Conservation (phyloP, 2,888 invertebrate species). For the Ennomos erosarius region DNA sequence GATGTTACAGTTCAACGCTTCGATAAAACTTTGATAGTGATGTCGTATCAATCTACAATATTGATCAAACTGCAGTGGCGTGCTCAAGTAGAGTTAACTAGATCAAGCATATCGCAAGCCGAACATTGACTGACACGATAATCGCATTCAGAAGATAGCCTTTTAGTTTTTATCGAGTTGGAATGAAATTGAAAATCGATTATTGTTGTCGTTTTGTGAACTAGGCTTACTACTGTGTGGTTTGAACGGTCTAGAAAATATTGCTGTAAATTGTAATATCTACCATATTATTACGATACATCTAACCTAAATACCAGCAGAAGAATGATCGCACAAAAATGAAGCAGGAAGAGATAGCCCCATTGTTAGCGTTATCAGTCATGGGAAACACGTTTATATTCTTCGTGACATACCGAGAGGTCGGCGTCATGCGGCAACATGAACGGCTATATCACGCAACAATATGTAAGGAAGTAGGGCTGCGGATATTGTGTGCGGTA, state of each 20-base stretch:
- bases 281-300: not conserved
- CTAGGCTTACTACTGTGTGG: too few relatives aligned
- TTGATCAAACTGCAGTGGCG: slow-evolving; percentile 73
- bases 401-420: slow-evolving; percentile 26
- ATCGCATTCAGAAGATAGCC: slow-evolving; percentile 55
- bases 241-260: too few relatives aligned
- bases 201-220: not conserved
- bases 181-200: slow-evolving; percentile 27
- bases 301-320: slow-evolving; percentile 12
- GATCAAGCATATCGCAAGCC: slow-evolving; percentile 59
- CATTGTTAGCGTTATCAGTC: slow-evolving; percentile 22
- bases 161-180: slow-evolving; percentile 35
- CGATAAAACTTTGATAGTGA: slow-evolving; percentile 20
- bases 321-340: slow-evolving; percentile 16
- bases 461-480: slow-evolving; percentile 20
- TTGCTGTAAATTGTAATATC: too few relatives aligned
- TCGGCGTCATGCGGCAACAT: slow-evolving; percentile 13
- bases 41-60: slow-evolving; percentile 42
- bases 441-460: slow-evolving; percentile 18
- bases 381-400: slow-evolving; percentile 33
- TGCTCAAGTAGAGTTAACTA: slow-evolving; percentile 56
- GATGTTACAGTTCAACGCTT: slow-evolving; percentile 30
- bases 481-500: slow-evolving; percentile 3
- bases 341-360: slow-evolving; percentile 26
- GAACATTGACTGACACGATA: slow-evolving; percentile 65